Evolutionary conservation across 2,113 vertebrate genomes (phyloP).

Genomic region (Pangasianodon gigas): DNA sequence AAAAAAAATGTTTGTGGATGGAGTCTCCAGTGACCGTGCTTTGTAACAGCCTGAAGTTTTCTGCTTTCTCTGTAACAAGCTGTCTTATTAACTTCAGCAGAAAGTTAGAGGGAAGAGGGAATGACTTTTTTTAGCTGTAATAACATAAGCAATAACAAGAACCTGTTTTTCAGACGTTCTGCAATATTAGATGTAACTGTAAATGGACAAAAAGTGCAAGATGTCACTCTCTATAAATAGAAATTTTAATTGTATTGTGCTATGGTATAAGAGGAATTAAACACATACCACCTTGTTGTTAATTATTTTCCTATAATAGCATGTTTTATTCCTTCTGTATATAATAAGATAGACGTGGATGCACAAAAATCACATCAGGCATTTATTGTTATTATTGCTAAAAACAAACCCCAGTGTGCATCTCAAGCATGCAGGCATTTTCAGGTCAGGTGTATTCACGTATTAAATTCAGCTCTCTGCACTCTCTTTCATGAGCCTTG

Average conservation of each 20-base stretch:
- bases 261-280: background rate
- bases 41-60: background rate
- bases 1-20: background rate
- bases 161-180: background rate
- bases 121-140: background rate
- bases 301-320: background rate
- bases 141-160: background rate
- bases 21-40: background rate
- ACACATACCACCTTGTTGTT: background rate
- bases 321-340: background rate
- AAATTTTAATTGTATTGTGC: background rate
- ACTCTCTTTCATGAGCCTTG: slow-evolving; percentile 18
- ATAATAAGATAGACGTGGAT: background rate
- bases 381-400: background rate
- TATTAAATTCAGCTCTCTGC: slow-evolving; percentile 7
- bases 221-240: background rate
- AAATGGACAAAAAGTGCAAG: background rate
- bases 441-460: background rate
- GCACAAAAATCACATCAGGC: background rate
- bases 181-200: background rate
- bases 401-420: background rate
- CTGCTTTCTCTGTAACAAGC: background rate
- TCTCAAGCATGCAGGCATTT: background rate
- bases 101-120: background rate
- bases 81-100: background rate